phyloP scores from a whole-genome alignment of 2,888 invertebrate genomes.

The Adelognathus sp. region DNA sequence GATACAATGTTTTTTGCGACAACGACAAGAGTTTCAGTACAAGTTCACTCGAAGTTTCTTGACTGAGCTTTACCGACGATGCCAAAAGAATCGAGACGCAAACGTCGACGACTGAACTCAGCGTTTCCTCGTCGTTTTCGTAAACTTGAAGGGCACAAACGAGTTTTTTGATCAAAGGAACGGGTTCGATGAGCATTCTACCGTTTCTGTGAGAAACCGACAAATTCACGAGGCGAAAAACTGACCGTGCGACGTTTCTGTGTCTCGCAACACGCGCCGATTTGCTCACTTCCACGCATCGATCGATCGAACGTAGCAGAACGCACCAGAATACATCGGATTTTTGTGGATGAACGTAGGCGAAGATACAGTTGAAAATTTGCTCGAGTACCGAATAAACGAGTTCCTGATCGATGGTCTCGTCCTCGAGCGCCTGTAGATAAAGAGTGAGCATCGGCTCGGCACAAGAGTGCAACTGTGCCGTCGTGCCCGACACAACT shows the following conservation, averaged over 20 bases:
- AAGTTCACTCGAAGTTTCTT: slow-evolving; percentile 88
- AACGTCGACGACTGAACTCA: slow-evolving; percentile 67
- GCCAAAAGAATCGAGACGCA: slow-evolving; percentile 78
- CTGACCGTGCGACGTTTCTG: slow-evolving; percentile 80
- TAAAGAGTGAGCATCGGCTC: slow-evolving; percentile 87
- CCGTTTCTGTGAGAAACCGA: slow-evolving; percentile 86
- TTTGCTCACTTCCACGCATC: slow-evolving; percentile 69
- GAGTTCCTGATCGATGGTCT: slow-evolving; percentile 80
- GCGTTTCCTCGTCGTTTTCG: slow-evolving; percentile 59
- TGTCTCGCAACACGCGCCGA: slow-evolving; percentile 72
- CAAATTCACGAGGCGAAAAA: slow-evolving; percentile 81
- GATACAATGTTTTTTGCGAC: slow-evolving; percentile 83
- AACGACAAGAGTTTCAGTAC: slow-evolving; percentile 85
- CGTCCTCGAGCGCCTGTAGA: slow-evolving; percentile 84
- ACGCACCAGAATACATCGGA: slow-evolving; percentile 87
- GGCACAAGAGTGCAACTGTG: slow-evolving; percentile 93
- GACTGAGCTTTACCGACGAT: slow-evolving; percentile 85
- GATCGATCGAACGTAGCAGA: slow-evolving; percentile 75
- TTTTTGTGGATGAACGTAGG: slow-evolving; percentile 85
- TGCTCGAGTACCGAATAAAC: slow-evolving; percentile 86
- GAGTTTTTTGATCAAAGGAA: slow-evolving; percentile 84
- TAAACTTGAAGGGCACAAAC: slow-evolving; percentile 66
- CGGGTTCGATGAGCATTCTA: slow-evolving; percentile 84
- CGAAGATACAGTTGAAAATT: slow-evolving; percentile 85
- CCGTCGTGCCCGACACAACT: slow-evolving; percentile 91